A percentile compares a stretch with the other conserved stretches of the same genome.
These are phyloP conservation scores for Stomatorhinus ivindoensis DNA, from an alignment of 2,113 vertebrate genomes.

Conservation along the genomic window DNA sequence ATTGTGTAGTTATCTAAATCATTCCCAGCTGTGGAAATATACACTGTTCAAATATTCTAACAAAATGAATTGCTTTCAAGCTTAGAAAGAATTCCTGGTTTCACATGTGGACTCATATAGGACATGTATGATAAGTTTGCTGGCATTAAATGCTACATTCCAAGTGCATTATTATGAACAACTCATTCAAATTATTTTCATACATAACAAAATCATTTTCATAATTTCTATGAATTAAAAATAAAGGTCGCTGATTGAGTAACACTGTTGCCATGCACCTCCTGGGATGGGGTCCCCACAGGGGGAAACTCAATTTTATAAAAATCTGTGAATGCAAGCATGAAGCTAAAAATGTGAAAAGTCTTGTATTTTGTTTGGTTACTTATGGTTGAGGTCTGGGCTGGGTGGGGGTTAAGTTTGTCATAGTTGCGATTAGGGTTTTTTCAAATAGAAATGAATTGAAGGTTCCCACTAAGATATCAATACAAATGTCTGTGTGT, in stretches of 20 bases:
- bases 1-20: constrained; percentile 19
- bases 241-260: neutral
- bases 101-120: neutral
- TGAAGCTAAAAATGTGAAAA: neutral
- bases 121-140: neutral
- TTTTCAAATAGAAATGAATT: neutral
- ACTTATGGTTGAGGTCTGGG: neutral
- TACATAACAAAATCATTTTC: neutral
- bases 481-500: neutral
- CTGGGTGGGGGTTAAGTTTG: neutral
- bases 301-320: neutral
- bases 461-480: neutral
- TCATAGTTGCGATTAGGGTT: neutral
- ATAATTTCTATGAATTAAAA: neutral
- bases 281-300: neutral
- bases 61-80: neutral
- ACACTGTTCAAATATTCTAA: constrained; percentile 14
- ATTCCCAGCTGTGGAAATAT: constrained; percentile 25
- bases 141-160: neutral
- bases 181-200: neutral
- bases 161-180: neutral
- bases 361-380: neutral
- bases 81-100: neutral
- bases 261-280: neutral
- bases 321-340: neutral